Percentiles rank a stretch among this genome's conserved stretches.
phyloP scores from a whole-genome alignment of 2,888 invertebrate species.

The Alviniconcha strummeri region DNA sequence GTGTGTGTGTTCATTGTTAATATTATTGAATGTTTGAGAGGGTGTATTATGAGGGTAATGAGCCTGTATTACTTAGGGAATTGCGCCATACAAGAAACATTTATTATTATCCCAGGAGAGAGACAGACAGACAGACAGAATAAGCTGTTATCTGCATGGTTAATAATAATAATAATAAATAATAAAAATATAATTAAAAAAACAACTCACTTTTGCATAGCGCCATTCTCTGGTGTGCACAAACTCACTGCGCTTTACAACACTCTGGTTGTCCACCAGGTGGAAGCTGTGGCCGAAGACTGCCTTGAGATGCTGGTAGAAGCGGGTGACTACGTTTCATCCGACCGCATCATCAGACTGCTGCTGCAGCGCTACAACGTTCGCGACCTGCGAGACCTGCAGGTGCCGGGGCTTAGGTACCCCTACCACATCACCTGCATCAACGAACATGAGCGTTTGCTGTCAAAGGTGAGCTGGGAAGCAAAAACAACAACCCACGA shows the following conservation, averaged over 20 bases:
- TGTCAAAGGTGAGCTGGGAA: constrained; percentile 44
- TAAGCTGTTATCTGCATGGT: no score
- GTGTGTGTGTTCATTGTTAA: neutral
- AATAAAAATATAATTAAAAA: no score
- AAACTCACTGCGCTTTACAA: no score
- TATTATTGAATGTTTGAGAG: no score
- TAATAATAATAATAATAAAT: no score
- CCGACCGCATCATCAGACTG: constrained; percentile 59
- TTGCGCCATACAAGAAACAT: no score
- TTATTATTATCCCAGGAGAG: no score
- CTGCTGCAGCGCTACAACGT: constrained; percentile 53
- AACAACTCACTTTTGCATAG: no score
- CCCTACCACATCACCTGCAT: constrained; percentile 52
- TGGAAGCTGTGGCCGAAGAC: constrained; percentile 61
- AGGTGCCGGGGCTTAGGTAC: constrained; percentile 43
- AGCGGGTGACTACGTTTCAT: constrained; percentile 62
- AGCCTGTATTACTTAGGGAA: no score
- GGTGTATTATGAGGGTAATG: no score
- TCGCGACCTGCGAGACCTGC: constrained; percentile 37
- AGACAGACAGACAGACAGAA: neutral
- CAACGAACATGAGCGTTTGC: constrained; percentile 55
- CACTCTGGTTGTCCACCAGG: constrained; percentile 36
- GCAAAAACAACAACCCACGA: no score
- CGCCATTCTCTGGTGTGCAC: no score
- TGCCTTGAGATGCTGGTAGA: constrained; percentile 66